A percentile compares a stretch with the other conserved stretches of the same genome.
Conservation (phyloP, 53 echinoderm and acorn worm species). For the Luidia sarsii region DNA sequence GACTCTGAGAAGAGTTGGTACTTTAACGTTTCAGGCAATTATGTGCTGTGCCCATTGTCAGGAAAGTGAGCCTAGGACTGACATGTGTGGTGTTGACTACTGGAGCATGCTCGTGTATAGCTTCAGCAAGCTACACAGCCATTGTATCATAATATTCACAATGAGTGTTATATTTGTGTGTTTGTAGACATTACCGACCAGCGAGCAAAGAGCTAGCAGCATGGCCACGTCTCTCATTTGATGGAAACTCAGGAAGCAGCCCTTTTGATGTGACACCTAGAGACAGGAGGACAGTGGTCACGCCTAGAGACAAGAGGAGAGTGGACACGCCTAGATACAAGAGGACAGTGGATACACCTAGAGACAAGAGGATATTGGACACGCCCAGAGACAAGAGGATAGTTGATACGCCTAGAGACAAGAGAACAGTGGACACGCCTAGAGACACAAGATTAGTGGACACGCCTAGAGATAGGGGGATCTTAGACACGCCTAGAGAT, state of each 20-base stretch:
- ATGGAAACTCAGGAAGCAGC: slow-evolving; percentile 60
- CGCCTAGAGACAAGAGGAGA: slow-evolving; percentile 39
- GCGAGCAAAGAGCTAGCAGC: slow-evolving; percentile 66
- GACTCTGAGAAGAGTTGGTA: too few relatives aligned
- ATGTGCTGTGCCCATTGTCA: too few relatives aligned
- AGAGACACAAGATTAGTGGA: slow-evolving; percentile 28
- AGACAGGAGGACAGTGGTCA: slow-evolving; percentile 32
- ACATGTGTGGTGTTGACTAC: too few relatives aligned
- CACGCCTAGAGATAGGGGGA: slow-evolving; percentile 30
- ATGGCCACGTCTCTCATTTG: slow-evolving; percentile 75
- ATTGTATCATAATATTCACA: too few relatives aligned
- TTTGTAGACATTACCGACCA: slow-evolving; percentile 90
- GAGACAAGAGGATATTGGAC: slow-evolving; percentile 32
- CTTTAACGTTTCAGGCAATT: too few relatives aligned
- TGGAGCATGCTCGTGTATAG: too few relatives aligned
- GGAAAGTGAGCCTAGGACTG: too few relatives aligned
- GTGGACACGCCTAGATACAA: slow-evolving; percentile 17
- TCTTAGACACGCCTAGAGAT: not conserved
- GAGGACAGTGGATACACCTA: slow-evolving; percentile 12
- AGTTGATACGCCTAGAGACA: slow-evolving; percentile 6
- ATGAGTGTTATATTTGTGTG: too few relatives aligned
- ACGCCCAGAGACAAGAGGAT: slow-evolving; percentile 38
- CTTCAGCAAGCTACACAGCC: too few relatives aligned
- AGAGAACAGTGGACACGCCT: slow-evolving; percentile 6
- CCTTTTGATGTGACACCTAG: slow-evolving; percentile 66